Evolutionary conservation across 2,113 vertebrate species (phyloP).

Genomic region (Grus americana): DNA sequence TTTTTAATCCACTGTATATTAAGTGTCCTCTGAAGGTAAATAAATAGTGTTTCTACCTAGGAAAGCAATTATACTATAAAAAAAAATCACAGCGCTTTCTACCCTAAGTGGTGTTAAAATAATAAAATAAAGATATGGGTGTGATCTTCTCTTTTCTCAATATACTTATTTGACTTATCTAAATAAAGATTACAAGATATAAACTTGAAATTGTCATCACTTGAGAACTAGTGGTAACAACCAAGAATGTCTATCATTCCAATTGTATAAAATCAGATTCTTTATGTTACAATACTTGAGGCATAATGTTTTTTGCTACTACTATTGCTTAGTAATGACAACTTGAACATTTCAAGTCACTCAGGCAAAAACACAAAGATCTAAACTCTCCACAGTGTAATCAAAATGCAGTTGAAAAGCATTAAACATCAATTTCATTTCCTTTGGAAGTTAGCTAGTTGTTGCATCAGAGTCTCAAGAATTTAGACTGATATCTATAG

Average conservation of each 20-base stretch:
- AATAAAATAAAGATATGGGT: not conserved
- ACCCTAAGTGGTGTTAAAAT: not conserved
- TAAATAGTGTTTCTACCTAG: not conserved
- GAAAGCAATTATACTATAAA: not conserved
- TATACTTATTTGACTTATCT: not conserved
- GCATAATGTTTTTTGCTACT: not conserved
- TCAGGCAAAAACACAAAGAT: not conserved
- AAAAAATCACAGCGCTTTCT: not conserved
- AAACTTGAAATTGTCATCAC: not conserved
- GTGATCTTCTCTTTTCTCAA: not conserved
- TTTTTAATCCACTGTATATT: not conserved
- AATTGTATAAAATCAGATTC: not conserved
- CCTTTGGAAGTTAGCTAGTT: not conserved
- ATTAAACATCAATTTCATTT: not conserved
- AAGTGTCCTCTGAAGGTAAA: not conserved
- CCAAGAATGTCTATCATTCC: not conserved
- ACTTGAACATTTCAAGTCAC: not conserved
- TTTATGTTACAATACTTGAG: not conserved
- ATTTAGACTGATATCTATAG: not conserved
- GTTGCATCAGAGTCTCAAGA: not conserved
- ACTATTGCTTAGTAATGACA: not conserved
- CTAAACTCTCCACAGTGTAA: not conserved
- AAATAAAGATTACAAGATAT: not conserved
- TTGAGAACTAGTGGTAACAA: not conserved
- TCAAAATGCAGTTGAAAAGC: not conserved